phyloP scores from a whole-genome alignment of 1,140 invertebrate species.

The Nasonia giraulti region DNA sequence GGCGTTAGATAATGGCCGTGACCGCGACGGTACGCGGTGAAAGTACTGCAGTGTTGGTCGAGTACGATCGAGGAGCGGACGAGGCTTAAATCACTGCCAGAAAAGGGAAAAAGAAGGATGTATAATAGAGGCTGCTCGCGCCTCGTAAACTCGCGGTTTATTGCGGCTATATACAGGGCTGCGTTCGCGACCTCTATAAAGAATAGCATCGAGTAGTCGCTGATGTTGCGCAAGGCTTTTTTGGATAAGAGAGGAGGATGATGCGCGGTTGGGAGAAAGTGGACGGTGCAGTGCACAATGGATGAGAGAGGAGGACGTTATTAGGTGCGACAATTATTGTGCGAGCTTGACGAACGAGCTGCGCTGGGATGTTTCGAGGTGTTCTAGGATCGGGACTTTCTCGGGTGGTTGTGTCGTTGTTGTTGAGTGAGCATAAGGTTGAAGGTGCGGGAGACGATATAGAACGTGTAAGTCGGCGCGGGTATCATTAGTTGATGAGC shows the following conservation, averaged over 20 bases:
- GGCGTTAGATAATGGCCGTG: background rate
- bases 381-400: background rate
- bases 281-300: background rate
- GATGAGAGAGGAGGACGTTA: background rate
- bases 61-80: background rate
- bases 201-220: background rate
- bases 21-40: background rate
- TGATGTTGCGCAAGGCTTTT: background rate
- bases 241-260: background rate
- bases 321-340: background rate
- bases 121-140: background rate
- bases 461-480: too few relatives aligned
- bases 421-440: too few relatives aligned
- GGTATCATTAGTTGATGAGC: too few relatives aligned
- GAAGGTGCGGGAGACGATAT: too few relatives aligned
- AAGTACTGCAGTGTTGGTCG: background rate
- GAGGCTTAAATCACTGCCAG: background rate
- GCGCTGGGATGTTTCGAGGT: background rate
- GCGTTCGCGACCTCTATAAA: background rate
- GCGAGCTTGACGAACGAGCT: background rate
- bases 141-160: background rate
- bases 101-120: background rate
- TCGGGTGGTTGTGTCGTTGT: background rate
- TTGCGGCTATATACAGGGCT: background rate
- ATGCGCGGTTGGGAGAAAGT: background rate